Base-by-base conservation (phyloP, 2,113 vertebrate species). In the Scopus umbretta region DNA sequence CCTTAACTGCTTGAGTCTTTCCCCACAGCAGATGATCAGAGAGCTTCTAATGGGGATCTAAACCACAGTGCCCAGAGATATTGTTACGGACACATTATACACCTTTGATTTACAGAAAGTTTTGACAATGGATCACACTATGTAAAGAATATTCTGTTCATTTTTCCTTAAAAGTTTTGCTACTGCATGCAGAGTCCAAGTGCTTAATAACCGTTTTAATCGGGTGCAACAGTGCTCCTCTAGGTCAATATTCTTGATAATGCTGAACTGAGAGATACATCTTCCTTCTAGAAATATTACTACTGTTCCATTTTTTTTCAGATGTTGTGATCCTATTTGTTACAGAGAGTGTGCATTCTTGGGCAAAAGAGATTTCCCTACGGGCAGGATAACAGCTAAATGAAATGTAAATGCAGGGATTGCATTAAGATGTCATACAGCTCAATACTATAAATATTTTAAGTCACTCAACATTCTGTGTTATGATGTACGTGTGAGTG, bases 311-410 rank as follows among this genome's bases (percentile, higher is more conserved):
- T 53, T 36, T 75, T 90, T 49, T 42, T 25, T 62, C 25, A 81
- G 65, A 43, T 68, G 43, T 82, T 85, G 38, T 86, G 40, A 95
- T 95, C 70, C 71, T 83, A 14, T 95, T 97, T 80, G 81, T 73
- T 88, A 75, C 38, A 80, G 32, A 78, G 55, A 53, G 12, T 15
- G 32, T 76, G 50, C 42, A 67, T 91, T 94, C 84, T 76, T 70
- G n/a, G n/a, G 66, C 49, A 86, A 62, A 91, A 88, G 62, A 91
- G 70, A 95, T 97, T 95, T 97, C 95, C 94, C 97, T 75, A 52
- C 66, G 87, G 94, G 84, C 80, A 87, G 73, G 73, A 92, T 75
- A 95, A 90, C 62, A 95, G 83, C 55, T 70, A 76, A 88, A 82
- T 90, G n/a, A 92, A 96, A 96, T 80, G 71, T 86, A 97, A 91